Base-by-base conservation (phyloP, 2,113 vertebrate genomes). In the Oncorhynchus keta region DNA sequence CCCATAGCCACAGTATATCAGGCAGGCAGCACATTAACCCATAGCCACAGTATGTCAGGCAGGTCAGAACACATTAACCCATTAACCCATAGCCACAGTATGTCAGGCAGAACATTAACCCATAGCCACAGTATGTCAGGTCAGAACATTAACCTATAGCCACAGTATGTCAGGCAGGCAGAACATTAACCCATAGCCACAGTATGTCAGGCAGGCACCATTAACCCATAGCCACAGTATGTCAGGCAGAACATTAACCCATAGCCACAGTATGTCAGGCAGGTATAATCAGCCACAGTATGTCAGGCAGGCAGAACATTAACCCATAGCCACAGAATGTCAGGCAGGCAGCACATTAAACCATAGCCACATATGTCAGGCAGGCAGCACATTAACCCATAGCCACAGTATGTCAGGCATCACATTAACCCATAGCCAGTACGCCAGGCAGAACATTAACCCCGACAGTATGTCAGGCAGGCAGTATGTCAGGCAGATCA, bases 141-240 rank as follows among this genome's bases (percentile, higher is more conserved):
- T 89, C 94, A 94, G 94, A 93, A 93, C 90, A 87, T 95, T 94
- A 95, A 94, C 93, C 93, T 87, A 94, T 89, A 92, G 89, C 87
- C 51, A 90, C 51, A 55, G 8, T 45, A 45, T 45, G 39, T 45
- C 39, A 2, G 8, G 9, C 89, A 90, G 93, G 93, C 94, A 93
- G 94, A 93, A 94, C 89, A 87, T 95, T 94, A 95, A 94, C 93
- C 93, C 87, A 94, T 89, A 92, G 89, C 87, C 51, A 90, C 51
- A 55, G 8, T 45, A 45, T 45, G 9, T 45, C 9, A 2, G 8
- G 39, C 89, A 90, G 92, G 93, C 94, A 93, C 94, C 93, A 94
- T 89, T 94, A 95, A 94, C 93, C 93, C 88, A 93, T 89, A 92
- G 89, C 87, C 51, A 90, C 51, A 55, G 8, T 45, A 45, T 45